phyloP scores from a whole-genome alignment of 2,113 vertebrate genomes.

The Dendropsophus ebraccatus region DNA sequence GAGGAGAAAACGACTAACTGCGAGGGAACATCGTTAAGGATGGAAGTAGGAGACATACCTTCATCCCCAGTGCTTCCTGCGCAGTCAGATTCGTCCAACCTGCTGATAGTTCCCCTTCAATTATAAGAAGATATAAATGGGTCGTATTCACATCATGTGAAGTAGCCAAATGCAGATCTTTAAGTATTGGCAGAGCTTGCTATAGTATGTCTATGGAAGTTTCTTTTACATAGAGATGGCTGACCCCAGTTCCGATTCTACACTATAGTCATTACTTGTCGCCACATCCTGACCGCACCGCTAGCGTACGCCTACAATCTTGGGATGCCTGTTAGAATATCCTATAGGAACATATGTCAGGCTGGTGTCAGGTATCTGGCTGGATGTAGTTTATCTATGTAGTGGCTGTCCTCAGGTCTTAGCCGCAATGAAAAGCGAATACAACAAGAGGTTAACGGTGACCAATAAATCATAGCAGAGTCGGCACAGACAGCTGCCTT shows the following conservation, averaged over 20 bases:
- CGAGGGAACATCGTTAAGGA: too few species aligned
- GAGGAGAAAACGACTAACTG: too few species aligned
- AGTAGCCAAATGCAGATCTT: too few species aligned
- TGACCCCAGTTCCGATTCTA: background rate
- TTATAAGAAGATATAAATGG: too few species aligned
- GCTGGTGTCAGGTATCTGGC: background rate
- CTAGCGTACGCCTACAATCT: too few species aligned
- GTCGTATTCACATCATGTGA: too few species aligned
- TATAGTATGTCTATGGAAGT: background rate
- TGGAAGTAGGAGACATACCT: too few species aligned
- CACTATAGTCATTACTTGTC: background rate
- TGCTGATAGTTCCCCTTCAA: too few species aligned
- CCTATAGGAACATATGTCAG: background rate
- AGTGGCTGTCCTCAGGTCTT: background rate
- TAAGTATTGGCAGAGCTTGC: too few species aligned
- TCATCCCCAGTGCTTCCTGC: too few species aligned
- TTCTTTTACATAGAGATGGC: background rate
- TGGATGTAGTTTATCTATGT: background rate
- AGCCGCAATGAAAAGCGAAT: too few species aligned
- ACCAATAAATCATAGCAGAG: background rate
- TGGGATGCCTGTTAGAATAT: background rate
- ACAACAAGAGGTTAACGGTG: background rate
- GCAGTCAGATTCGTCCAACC: too few species aligned
- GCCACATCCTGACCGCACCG: background rate
- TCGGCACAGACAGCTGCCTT: conserved; percentile 20